Conservation (phyloP, 1,140 invertebrate genomes). For the Lepidurus arcticus region DNA sequence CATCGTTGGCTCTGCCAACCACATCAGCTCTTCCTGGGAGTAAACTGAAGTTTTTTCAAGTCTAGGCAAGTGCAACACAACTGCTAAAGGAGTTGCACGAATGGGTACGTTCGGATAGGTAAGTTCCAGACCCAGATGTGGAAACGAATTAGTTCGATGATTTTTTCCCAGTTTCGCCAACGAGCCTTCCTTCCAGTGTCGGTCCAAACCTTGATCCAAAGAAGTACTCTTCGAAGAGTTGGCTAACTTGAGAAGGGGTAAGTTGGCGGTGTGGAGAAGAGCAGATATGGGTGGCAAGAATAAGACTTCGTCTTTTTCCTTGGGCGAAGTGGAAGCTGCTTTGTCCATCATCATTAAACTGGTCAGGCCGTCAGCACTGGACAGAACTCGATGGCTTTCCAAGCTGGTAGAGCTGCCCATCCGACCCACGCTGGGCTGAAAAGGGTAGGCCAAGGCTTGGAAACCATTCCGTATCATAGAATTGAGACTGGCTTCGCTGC, state of each 20-base stretch:
- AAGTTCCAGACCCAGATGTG: neutral
- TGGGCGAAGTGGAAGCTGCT: neutral
- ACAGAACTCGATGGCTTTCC: slow-evolving; percentile 3
- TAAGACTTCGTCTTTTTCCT: neutral
- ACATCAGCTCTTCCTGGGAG: slow-evolving; percentile 2
- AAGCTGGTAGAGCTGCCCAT: neutral
- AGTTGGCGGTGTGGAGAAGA: neutral
- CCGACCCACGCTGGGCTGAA: neutral
- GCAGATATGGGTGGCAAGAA: neutral
- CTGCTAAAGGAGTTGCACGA: neutral
- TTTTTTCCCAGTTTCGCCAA: neutral
- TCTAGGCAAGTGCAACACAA: neutral
- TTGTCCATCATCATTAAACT: slow-evolving; percentile 6
- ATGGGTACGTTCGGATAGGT: neutral
- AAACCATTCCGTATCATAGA: slow-evolving; percentile 16
- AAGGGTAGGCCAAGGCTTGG: slow-evolving; percentile 4
- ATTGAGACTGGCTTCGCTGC: slow-evolving; percentile 29
- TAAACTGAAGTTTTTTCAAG: neutral
- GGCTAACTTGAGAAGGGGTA: neutral
- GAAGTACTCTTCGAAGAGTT: neutral
- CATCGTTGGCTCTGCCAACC: neutral
- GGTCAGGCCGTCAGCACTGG: neutral
- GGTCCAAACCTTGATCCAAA: neutral
- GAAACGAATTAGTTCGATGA: neutral
- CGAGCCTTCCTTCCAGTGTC: neutral